Evolutionary conservation across 30 jellyfish, hydroid and myxozoan genomes (phyloP), one percentile per base, ranked within the genome.

Genomic region (Hydractinia echinata): DNA sequence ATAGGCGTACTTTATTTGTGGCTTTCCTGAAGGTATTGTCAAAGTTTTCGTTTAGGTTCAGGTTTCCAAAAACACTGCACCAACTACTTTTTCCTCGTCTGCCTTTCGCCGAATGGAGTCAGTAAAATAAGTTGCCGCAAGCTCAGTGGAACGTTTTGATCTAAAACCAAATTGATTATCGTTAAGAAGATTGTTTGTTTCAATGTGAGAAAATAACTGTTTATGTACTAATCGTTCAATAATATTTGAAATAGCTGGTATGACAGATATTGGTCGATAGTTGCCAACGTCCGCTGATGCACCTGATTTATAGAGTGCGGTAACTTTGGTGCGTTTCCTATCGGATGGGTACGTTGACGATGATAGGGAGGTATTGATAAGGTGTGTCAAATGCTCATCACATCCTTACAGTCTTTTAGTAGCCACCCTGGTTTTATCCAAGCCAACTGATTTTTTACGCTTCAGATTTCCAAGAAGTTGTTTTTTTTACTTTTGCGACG

Each of bases 71-170:
- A n/a, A n/a, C n/a, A 56, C 68, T 56, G 68, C 69, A 58, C 69
- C 69, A 64, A 64, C 74, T 64, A 64, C 9, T 6, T 64, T 64
- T 13, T 64, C 4, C 18, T 64, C 18, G 74, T 64, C 74, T 64
- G 39, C 74, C 16, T 64, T 64, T 64, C 74, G 74, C 74, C 74
- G 74, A 9, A 64, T 64, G 16, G 74, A 64, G 74, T 64, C 74
- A 6, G 74, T 64, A 64, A 4, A 64, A 64, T 1, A 6, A 51
- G 74, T 4, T 6, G 44, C 44, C 44, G 44, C 44, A 30, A 30
- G 74, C 74, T 64, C 69, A 16, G 69, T 58, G 19, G 69, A 58
- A 16, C 69, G 1, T 58, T 58, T 58, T 58, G 1, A 58, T 16
- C 15, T 58, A 58, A 58, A 30, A 30, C 44, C 44, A 30, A 30